Conservation (phyloP, 2,888 invertebrate genomes). For the Orthonychiurus folsomi region DNA sequence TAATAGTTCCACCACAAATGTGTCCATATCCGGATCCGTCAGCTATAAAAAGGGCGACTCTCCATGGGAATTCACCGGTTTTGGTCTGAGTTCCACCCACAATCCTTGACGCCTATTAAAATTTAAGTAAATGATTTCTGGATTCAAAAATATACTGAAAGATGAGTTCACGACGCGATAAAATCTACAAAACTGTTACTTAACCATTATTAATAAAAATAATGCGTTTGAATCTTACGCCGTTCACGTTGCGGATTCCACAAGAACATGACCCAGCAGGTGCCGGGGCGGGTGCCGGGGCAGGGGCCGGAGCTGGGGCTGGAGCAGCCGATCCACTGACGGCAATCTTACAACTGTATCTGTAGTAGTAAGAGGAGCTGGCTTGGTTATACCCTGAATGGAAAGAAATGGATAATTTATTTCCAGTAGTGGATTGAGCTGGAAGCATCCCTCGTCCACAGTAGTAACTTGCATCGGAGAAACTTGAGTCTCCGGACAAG, state of each 20-base stretch:
- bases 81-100: conserved; percentile 11
- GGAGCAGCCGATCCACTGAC: not conserved
- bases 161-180: too few species aligned
- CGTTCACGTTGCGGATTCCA: conserved; percentile 7
- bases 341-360: conserved; percentile 3
- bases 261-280: conserved; percentile 5
- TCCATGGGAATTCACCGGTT: conserved; percentile 7
- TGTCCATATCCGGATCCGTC: not conserved
- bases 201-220: too few species aligned
- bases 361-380: not conserved
- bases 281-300: not conserved
- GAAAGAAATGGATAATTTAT: conserved; percentile 7
- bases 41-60: conserved; percentile 8
- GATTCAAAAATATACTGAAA: too few species aligned
- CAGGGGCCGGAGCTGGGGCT: not conserved
- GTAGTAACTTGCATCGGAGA: conserved; percentile 1
- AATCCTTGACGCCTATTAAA: not conserved
- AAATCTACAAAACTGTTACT: too few species aligned
- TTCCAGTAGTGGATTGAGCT: not conserved
- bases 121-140: too few species aligned
- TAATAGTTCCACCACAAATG: conserved; percentile 11
- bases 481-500: not conserved
- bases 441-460: conserved; percentile 5
- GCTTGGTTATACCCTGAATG: conserved; percentile 2
- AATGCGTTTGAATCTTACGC: too few species aligned